phyloP scores from a whole-genome alignment of 2,888 invertebrate genomes.

The Myathropa florea region DNA sequence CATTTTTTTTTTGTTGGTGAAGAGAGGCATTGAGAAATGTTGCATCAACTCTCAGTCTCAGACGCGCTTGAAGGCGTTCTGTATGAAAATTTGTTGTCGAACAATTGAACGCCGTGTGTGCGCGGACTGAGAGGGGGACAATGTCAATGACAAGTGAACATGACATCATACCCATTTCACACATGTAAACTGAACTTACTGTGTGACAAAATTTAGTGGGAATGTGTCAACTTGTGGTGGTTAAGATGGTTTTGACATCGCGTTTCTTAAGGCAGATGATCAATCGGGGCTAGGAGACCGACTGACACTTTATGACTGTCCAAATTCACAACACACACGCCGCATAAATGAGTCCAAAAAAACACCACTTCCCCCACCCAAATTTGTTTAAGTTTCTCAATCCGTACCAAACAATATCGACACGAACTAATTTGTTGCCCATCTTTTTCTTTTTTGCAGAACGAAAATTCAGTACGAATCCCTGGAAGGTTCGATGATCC shows the following conservation, averaged over 20 bases:
- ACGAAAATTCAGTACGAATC: conserved; percentile 80
- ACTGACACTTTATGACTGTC: too few relatives aligned
- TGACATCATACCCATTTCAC: conserved; percentile 3
- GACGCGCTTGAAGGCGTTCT: not conserved
- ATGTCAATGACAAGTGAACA: conserved; percentile 5
- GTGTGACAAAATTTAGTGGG: not conserved
- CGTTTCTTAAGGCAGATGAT: not conserved
- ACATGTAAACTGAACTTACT: not conserved
- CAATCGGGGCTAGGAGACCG: not conserved
- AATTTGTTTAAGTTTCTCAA: too few relatives aligned
- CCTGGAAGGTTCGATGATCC: conserved; percentile 79
- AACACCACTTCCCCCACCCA: too few relatives aligned
- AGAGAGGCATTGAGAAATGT: conserved; percentile 33
- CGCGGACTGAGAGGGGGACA: not conserved
- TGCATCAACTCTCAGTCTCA: not conserved
- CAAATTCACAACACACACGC: too few relatives aligned
- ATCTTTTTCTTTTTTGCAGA: conserved; percentile 73
- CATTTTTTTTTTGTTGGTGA: conserved; percentile 32
- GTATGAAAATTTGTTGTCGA: not conserved
- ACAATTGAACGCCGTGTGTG: not conserved
- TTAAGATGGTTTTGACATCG: not conserved
- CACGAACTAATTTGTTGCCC: not conserved
- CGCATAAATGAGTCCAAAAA: too few relatives aligned
- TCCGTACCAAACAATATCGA: not conserved
- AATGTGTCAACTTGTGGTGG: not conserved